A percentile compares a stretch with the other conserved stretches of the same genome.
Evolutionary conservation across 2,113 vertebrate genomes (phyloP).

Genomic region (Erythrolamprus reginae): DNA sequence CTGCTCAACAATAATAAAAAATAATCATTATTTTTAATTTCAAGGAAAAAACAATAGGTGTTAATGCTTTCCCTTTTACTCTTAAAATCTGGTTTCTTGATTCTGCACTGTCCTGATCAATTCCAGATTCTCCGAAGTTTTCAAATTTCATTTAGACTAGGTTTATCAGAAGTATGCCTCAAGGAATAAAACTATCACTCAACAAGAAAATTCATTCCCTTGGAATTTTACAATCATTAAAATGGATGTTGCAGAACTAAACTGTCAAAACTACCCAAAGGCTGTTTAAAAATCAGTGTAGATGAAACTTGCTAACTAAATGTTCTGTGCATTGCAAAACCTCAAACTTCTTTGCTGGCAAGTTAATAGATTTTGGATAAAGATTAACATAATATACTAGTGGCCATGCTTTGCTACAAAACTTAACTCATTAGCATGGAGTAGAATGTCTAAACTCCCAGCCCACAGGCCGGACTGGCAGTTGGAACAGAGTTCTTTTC

Average conservation of each 20-base stretch:
- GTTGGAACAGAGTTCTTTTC: no score
- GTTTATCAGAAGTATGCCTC: not conserved
- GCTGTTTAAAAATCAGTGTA: not conserved
- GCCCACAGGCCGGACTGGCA: no score
- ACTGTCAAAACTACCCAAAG: not conserved
- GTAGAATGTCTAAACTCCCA: no score
- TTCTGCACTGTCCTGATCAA: not conserved
- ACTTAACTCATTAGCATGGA: no score
- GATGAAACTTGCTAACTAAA: not conserved
- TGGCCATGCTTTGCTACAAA: no score
- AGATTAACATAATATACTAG: not conserved
- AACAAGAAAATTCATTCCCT: not conserved
- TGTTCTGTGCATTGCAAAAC: not conserved
- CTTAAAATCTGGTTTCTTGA: not conserved
- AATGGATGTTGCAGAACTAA: not conserved
- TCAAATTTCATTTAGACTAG: not conserved
- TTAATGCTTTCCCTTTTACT: not conserved
- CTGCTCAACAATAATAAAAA: not conserved
- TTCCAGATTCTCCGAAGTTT: not conserved
- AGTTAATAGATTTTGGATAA: not conserved
- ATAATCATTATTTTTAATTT: not conserved
- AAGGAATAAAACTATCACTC: not conserved
- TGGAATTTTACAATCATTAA: not conserved
- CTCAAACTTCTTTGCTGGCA: not conserved
- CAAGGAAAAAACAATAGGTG: not conserved